Percentiles rank a stretch among this genome's conserved stretches.
Evolutionary conservation across 2,797 vertebrate genomes (phyloP).

Genomic region (Cirrhinus mrigala): DNA sequence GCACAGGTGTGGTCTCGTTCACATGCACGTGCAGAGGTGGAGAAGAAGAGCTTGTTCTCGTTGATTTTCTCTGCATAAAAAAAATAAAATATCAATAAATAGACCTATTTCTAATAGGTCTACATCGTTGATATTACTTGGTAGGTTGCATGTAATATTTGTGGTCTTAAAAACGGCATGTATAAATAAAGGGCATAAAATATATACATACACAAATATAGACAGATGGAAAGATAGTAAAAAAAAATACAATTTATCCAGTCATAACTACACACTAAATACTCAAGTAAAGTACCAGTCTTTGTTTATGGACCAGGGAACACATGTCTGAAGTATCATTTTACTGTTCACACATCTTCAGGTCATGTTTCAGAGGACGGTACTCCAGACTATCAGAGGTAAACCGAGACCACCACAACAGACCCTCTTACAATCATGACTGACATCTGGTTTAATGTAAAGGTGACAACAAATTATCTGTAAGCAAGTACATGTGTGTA

Average conservation of each 20-base stretch:
- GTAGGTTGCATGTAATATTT: background rate
- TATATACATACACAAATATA: no score
- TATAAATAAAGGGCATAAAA: background rate
- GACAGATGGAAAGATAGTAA: background rate
- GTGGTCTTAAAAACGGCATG: background rate
- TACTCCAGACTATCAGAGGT: background rate
- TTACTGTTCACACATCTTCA: slow-evolving; percentile 27
- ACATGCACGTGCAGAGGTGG: slow-evolving; percentile 93
- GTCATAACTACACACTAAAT: background rate
- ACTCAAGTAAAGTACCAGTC: background rate
- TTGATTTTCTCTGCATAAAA: slow-evolving; percentile 79
- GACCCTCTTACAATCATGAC: background rate
- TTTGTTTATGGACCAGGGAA: background rate
- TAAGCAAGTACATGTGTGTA: background rate
- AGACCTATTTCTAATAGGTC: background rate
- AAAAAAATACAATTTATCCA: background rate
- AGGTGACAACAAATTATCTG: background rate
- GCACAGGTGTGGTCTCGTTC: slow-evolving; percentile 87
- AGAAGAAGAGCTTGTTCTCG: slow-evolving; percentile 85
- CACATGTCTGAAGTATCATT: slow-evolving; percentile 24
- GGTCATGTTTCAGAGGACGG: slow-evolving; percentile 22
- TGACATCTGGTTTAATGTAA: background rate
- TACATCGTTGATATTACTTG: background rate
- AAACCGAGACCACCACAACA: background rate
- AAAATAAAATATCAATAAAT: background rate